These are phyloP conservation scores for Chelonoidis abingdonii DNA, from an alignment of 2,113 vertebrate species.

Conservation along the genomic window DNA sequence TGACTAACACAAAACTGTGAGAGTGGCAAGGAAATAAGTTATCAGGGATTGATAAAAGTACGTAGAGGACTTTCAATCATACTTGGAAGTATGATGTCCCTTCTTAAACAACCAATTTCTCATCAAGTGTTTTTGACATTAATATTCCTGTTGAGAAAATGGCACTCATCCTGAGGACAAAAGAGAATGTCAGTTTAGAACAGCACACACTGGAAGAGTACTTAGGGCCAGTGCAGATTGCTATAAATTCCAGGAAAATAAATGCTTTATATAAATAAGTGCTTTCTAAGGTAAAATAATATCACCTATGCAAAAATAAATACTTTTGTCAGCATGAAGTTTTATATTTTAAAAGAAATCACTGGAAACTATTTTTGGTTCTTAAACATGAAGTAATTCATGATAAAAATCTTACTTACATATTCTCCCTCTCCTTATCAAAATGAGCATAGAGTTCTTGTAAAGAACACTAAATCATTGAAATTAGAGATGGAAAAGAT, in stretches of 20 bases:
- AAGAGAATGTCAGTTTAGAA: constrained; percentile 42
- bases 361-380: neutral
- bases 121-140: constrained; percentile 70
- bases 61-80: constrained; percentile 52
- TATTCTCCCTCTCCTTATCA: neutral
- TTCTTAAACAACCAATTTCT: constrained; percentile 67
- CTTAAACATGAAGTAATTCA: neutral
- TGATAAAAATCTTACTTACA: neutral
- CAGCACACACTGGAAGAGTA: constrained; percentile 10
- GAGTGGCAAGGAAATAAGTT: constrained; percentile 71
- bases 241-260: neutral
- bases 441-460: neutral
- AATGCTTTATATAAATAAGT: neutral
- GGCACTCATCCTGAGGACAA: constrained; percentile 40
- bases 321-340: neutral
- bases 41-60: constrained; percentile 9
- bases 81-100: constrained; percentile 50
- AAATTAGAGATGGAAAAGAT: neutral
- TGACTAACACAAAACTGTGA: constrained; percentile 48
- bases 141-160: constrained; percentile 67
- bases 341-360: neutral
- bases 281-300: neutral
- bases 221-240: neutral
- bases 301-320: neutral
- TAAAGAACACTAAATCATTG: neutral